Evolutionary conservation across 2,113 vertebrate species (phyloP).

Genomic region (Syngnathus floridae): DNA sequence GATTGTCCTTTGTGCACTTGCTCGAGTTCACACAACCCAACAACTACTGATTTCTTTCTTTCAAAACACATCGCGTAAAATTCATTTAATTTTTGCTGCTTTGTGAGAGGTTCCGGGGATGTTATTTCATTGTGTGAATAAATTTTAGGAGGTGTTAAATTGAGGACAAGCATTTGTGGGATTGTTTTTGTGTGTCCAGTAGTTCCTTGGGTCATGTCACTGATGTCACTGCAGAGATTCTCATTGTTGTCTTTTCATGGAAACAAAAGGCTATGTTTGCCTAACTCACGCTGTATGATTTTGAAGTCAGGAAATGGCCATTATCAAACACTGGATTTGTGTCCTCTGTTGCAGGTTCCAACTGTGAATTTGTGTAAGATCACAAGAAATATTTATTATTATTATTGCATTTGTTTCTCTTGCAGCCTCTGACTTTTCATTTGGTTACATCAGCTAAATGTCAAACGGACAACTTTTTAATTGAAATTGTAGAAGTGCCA

Average conservation of each 20-base stretch:
- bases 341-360: slow-evolving; percentile 67
- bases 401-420: slow-evolving; percentile 71
- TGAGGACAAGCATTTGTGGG: slow-evolving; percentile 45
- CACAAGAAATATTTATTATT: slow-evolving; percentile 80
- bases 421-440: slow-evolving; percentile 69
- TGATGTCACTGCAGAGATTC: slow-evolving; percentile 58
- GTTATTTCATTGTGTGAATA: slow-evolving; percentile 43
- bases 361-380: slow-evolving; percentile 79
- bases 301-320: slow-evolving; percentile 45
- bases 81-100: slow-evolving; percentile 43
- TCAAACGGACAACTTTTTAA: slow-evolving; percentile 66
- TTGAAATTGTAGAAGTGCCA: slow-evolving; percentile 80
- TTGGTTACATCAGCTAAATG: slow-evolving; percentile 65
- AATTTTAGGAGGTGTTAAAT: slow-evolving; percentile 40
- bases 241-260: slow-evolving; percentile 45
- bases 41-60: not conserved
- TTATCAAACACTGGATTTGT: slow-evolving; percentile 65
- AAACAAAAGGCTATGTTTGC: slow-evolving; percentile 49
- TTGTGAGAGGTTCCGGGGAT: slow-evolving; percentile 38
- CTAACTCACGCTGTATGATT: slow-evolving; percentile 61
- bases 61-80: slow-evolving; percentile 28
- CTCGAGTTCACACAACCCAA: slow-evolving; percentile 28
- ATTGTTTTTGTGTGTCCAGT: not conserved
- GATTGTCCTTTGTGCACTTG: slow-evolving; percentile 37
- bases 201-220: slow-evolving; percentile 19